These are phyloP conservation scores for Pseudocheirus occidentalis DNA, from an alignment of 2,797 vertebrate genomes.

Conservation along the genomic window DNA sequence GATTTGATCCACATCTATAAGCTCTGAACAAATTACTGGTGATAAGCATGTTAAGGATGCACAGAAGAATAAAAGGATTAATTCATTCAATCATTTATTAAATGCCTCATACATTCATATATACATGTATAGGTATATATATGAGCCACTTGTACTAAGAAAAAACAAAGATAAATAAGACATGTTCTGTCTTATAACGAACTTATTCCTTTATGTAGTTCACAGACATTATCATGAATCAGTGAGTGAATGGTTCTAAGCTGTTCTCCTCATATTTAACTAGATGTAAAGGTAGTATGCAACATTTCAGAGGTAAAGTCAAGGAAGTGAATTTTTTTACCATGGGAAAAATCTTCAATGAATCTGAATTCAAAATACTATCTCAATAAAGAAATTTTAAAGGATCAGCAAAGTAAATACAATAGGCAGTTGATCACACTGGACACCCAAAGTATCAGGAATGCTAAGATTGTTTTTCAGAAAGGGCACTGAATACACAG, in stretches of 20 bases:
- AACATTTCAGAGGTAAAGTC: background rate
- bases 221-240: background rate
- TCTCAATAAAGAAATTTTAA: slow-evolving; percentile 1
- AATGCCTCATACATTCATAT: background rate
- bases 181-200: background rate
- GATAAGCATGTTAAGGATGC: background rate
- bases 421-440: background rate
- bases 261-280: no score
- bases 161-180: background rate
- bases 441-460: background rate
- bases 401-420: background rate
- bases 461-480: background rate
- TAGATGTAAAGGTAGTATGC: background rate
- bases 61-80: background rate
- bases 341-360: background rate
- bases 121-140: background rate
- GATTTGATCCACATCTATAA: background rate
- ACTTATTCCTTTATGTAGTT: background rate
- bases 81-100: background rate
- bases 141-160: background rate
- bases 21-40: background rate
- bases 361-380: slow-evolving; percentile 24
- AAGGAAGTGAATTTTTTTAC: background rate
- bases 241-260: background rate
- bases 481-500: background rate